A percentile compares a stretch with the other conserved stretches of the same genome.
Evolutionary conservation across 2,888 invertebrate species (phyloP).

Genomic region (Megamerina dolium): DNA sequence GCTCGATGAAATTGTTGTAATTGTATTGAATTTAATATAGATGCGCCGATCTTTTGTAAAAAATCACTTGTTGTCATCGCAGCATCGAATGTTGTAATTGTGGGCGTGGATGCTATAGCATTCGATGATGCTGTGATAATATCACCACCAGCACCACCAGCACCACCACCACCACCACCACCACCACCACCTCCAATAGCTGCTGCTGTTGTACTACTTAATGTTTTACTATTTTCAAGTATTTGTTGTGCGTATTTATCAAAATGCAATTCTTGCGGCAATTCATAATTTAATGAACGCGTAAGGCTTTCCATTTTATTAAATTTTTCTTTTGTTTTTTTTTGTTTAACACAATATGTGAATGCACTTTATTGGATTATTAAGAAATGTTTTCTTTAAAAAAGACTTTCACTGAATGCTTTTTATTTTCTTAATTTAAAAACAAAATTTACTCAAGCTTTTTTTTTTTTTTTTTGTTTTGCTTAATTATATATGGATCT

Average conservation of each 20-base stretch:
- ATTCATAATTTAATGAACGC: constrained; percentile 42
- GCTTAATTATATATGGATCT: too few relatives aligned
- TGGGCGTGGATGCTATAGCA: constrained; percentile 31
- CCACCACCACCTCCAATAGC: too few relatives aligned
- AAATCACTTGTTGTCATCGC: constrained; percentile 33
- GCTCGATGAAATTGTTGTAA: constrained; percentile 21
- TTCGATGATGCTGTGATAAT: constrained; percentile 19
- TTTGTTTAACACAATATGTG: background rate
- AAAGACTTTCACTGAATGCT: constrained; percentile 6
- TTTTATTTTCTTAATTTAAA: background rate
- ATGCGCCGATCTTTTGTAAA: constrained; percentile 41
- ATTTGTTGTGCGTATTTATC: constrained; percentile 42
- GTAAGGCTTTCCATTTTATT: constrained; percentile 38
- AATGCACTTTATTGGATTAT: background rate
- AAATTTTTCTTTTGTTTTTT: constrained; percentile 8
- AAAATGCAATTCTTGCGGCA: constrained; percentile 42
- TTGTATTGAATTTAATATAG: constrained; percentile 39
- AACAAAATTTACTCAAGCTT: too few relatives aligned
- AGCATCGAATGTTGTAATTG: constrained; percentile 31
- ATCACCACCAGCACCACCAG: too few relatives aligned
- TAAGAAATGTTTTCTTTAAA: constrained; percentile 3
- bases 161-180: too few relatives aligned
- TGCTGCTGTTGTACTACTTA: too few relatives aligned
- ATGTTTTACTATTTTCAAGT: constrained; percentile 29
- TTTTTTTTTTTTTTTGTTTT: too few relatives aligned